phyloP scores from a whole-genome alignment of 1,140 invertebrate genomes.

The Leptinotarsa texana region DNA sequence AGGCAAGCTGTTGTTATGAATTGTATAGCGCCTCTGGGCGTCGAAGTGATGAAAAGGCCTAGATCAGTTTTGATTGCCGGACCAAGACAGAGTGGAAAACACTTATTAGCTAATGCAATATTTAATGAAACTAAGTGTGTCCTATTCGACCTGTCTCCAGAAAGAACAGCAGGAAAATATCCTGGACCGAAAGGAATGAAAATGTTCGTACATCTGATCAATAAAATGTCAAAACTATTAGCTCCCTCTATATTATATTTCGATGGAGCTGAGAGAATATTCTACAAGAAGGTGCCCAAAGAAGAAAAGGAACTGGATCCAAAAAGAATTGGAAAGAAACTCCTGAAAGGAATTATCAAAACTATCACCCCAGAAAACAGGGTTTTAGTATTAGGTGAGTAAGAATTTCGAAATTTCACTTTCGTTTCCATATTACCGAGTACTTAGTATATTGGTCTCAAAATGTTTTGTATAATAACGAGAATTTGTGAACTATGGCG shows the following conservation, averaged over 20 bases:
- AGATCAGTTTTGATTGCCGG: slow-evolving; percentile 78
- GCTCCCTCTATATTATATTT: slow-evolving; percentile 84
- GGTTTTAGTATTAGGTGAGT: slow-evolving; percentile 65
- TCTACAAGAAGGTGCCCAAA: slow-evolving; percentile 74
- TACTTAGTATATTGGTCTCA: no score
- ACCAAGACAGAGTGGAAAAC: slow-evolving; percentile 76
- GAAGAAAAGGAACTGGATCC: slow-evolving; percentile 60
- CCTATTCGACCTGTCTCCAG: slow-evolving; percentile 80
- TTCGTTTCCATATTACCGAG: no score
- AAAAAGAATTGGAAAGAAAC: slow-evolving; percentile 68
- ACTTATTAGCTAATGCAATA: slow-evolving; percentile 75
- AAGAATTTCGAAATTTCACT: background rate
- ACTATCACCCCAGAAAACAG: slow-evolving; percentile 64
- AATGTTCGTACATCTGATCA: slow-evolving; percentile 55
- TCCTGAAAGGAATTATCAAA: slow-evolving; percentile 70
- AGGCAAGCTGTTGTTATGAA: slow-evolving; percentile 72
- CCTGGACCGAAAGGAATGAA: slow-evolving; percentile 68
- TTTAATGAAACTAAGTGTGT: slow-evolving; percentile 75
- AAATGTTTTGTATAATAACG: no score
- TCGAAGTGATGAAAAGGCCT: slow-evolving; percentile 69
- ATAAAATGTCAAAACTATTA: slow-evolving; percentile 64
- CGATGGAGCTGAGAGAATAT: slow-evolving; percentile 80
- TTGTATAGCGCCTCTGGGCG: slow-evolving; percentile 76
- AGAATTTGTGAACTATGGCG: no score
- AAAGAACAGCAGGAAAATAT: slow-evolving; percentile 76